phyloP scores from a whole-genome alignment of 1,140 invertebrate genomes.

The Leguminivora glycinivorella region DNA sequence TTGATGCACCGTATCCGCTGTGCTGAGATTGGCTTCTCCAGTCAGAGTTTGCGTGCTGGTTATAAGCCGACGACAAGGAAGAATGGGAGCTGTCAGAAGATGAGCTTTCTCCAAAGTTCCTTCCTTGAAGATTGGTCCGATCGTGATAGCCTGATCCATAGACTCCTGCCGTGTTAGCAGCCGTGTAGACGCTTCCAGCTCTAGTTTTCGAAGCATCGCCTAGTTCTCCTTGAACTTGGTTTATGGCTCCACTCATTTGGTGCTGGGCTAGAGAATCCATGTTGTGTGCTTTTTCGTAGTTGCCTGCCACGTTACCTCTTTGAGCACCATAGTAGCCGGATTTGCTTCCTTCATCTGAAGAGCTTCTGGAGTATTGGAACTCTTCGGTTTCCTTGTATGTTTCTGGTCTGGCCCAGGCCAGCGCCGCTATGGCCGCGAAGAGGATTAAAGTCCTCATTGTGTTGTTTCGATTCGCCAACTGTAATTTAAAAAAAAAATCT shows the following conservation, averaged over 20 bases:
- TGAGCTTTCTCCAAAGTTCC: slow-evolving; percentile 61
- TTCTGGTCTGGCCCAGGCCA: slow-evolving; percentile 65
- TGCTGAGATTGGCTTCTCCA: slow-evolving; percentile 42
- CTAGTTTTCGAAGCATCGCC: slow-evolving; percentile 61
- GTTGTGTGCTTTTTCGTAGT: slow-evolving; percentile 74
- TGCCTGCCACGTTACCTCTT: slow-evolving; percentile 76
- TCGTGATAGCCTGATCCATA: slow-evolving; percentile 64
- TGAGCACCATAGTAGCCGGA: slow-evolving; percentile 72
- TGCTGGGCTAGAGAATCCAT: slow-evolving; percentile 72
- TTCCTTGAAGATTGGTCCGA: slow-evolving; percentile 58
- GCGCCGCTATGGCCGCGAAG: slow-evolving; percentile 45
- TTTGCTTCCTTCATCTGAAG: slow-evolving; percentile 66
- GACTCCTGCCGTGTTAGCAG: slow-evolving; percentile 67
- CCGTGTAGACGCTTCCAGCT: slow-evolving; percentile 65
- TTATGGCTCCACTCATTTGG: slow-evolving; percentile 69
- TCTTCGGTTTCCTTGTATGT: slow-evolving; percentile 75
- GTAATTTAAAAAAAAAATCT: slow-evolving; percentile 39
- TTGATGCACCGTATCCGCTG: slow-evolving; percentile 39
- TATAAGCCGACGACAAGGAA: slow-evolving; percentile 34
- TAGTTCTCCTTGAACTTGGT: slow-evolving; percentile 67
- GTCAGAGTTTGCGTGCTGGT: slow-evolving; percentile 18
- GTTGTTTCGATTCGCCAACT: slow-evolving; percentile 32
- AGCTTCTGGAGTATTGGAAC: slow-evolving; percentile 74
- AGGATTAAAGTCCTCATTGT: slow-evolving; percentile 62
- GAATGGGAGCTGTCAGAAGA: slow-evolving; percentile 43